Base-by-base conservation (phyloP, 2,113 vertebrate species). In the Barbus barbus region DNA sequence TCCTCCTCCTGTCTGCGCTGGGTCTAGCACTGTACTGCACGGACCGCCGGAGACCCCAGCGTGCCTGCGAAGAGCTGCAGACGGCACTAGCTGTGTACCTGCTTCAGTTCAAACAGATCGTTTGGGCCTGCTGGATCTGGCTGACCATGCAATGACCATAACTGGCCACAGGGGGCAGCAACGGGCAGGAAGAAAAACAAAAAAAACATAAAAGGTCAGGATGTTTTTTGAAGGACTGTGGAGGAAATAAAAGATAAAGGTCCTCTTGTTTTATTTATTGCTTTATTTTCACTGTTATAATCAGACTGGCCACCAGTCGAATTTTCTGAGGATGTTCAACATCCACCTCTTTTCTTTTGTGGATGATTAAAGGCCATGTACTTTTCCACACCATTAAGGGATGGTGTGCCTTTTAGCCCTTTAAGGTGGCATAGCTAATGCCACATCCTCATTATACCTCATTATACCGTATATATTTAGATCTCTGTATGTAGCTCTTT, bases 81-180 rank as follows among this genome's bases (percentile, higher is more conserved):
- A 95, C 96, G 6, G 81, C 65, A 16, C 89, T 98, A 83, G 94
- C 95, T 7, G 91, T 94, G 82, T 91, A 95, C 90, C 82, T 93
- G 87, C 90, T 96, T 87, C 96, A 93, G 18, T 87, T 98, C 86
- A 96, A 95, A 87, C 95, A 94, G 1, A 2, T 90, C 3, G 92
- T 95, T 84, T 94, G 96, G 91, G 92, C 93, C 84, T 96, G 95
- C 89, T 98, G 96, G 96, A 94, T 91, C 86, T 94, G 95, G 94
- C 89, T 97, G 76, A 92, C 91, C 85, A 95, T 92, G 91, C 95
- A 96, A 86, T 98, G 95, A 94, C 78, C 65, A 73, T 82, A 69
- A 83, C 71, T 46, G 8, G 83, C 78, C 89, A 89, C 80, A 88
- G 86, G 86, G n/a, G 87, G 89, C 41, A 84, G 83, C 85, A 48